Evolutionary conservation across 2,113 vertebrate genomes (phyloP).

Genomic region (Oncorhynchus tshawytscha): DNA sequence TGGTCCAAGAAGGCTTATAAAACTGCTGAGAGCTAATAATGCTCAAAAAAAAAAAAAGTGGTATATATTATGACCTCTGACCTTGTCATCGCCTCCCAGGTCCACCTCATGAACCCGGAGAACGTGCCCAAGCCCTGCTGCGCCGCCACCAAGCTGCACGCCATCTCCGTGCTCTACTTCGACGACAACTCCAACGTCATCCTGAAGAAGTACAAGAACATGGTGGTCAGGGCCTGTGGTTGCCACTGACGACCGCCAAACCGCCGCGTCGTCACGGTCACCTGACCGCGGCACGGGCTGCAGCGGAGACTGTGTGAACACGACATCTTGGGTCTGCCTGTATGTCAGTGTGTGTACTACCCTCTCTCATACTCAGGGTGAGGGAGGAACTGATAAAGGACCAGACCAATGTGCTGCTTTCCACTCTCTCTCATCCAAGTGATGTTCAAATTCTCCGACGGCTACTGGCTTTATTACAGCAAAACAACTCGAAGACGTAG

Average conservation of each 20-base stretch:
- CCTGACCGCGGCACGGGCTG: neutral
- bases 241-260: conserved; percentile 82
- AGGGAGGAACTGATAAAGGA: conserved; percentile 39
- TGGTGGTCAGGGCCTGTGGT: conserved; percentile 96
- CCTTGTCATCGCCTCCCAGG: conserved; percentile 65
- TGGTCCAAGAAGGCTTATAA: conserved; percentile 33
- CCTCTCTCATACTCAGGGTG: conserved; percentile 27
- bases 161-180: conserved; percentile 97
- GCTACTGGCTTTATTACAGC: conserved; percentile 1
- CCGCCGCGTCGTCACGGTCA: neutral
- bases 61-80: neutral
- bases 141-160: conserved; percentile 94
- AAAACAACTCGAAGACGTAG: neutral
- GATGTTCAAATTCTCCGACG: conserved; percentile 29
- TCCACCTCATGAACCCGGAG: conserved; percentile 98
- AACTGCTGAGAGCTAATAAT: conserved; percentile 85
- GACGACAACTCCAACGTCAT: conserved; percentile 99
- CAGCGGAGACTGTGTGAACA: no score
- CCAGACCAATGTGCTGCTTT: conserved; percentile 60
- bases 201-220: conserved; percentile 98
- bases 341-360: conserved; percentile 24
- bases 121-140: conserved; percentile 97
- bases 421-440: conserved; percentile 24
- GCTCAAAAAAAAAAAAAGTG: no score
- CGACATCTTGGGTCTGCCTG: conserved; percentile 17